Conservation (phyloP, 2,113 vertebrate genomes). For the Burhinus oedicnemus region DNA sequence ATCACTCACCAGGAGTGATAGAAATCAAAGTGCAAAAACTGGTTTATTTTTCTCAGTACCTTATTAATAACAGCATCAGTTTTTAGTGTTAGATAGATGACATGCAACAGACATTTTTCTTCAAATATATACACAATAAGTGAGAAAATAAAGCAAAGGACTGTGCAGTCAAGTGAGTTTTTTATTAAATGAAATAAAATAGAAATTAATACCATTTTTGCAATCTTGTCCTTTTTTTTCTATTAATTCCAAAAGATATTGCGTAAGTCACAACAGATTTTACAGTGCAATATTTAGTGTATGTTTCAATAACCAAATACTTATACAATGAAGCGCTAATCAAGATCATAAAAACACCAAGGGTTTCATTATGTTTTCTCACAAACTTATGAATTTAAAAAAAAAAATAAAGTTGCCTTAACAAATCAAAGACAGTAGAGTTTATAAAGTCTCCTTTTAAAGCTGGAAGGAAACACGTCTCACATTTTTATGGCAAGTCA, state of each 20-base stretch:
- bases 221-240: constrained; percentile 17
- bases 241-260: constrained; percentile 41
- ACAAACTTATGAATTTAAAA: constrained; percentile 44
- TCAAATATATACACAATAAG: neutral
- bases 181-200: constrained; percentile 62
- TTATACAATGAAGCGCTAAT: neutral
- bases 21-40: constrained; percentile 72
- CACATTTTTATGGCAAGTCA: neutral
- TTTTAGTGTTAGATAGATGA: constrained; percentile 38
- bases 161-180: constrained; percentile 21
- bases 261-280: constrained; percentile 14
- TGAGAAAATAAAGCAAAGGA: constrained; percentile 57
- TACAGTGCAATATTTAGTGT: constrained; percentile 24
- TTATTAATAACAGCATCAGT: constrained; percentile 59
- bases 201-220: neutral
- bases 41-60: constrained; percentile 69
- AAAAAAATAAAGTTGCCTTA: constrained; percentile 39
- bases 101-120: neutral
- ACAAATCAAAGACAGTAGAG: neutral
- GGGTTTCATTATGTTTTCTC: neutral
- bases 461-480: neutral
- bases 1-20: constrained; percentile 62
- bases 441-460: constrained; percentile 1
- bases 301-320: constrained; percentile 15
- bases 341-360: neutral